Percentiles rank a stretch among this genome's conserved stretches.
Evolutionary conservation across 2,888 invertebrate genomes (phyloP).

Genomic region (Nezara viridula): DNA sequence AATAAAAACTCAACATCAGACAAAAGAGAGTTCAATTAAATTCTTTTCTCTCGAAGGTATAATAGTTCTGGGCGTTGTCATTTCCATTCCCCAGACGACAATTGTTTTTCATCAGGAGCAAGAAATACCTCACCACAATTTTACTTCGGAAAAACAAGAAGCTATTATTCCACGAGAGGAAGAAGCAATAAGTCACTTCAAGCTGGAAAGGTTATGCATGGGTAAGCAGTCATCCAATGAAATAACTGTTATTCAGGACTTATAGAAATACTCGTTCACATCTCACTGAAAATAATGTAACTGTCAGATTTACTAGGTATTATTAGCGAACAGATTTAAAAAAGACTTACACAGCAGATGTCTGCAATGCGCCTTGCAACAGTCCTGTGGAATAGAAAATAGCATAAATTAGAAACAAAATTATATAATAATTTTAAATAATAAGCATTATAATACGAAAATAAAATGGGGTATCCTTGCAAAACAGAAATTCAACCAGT

Average conservation of each 20-base stretch:
- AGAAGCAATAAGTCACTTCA: background rate
- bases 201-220: background rate
- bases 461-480: no score
- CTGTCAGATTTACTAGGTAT: background rate
- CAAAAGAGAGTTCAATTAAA: no score
- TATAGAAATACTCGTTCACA: no score
- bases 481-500: no score
- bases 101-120: background rate
- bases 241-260: no score
- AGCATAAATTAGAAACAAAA: background rate
- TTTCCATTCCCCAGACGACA: no score
- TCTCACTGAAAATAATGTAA: background rate
- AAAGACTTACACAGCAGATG: background rate
- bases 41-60: no score
- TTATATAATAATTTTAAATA: no score
- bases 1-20: no score
- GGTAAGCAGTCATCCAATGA: no score
- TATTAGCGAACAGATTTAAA: background rate
- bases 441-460: no score
- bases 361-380: background rate
- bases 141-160: background rate
- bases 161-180: background rate
- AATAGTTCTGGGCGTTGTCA: no score
- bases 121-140: background rate
- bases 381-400: background rate